A percentile compares a stretch with the other conserved stretches of the same genome.
Conservation (phyloP, 2,888 invertebrate genomes). For the Ennomos quercinarius region DNA sequence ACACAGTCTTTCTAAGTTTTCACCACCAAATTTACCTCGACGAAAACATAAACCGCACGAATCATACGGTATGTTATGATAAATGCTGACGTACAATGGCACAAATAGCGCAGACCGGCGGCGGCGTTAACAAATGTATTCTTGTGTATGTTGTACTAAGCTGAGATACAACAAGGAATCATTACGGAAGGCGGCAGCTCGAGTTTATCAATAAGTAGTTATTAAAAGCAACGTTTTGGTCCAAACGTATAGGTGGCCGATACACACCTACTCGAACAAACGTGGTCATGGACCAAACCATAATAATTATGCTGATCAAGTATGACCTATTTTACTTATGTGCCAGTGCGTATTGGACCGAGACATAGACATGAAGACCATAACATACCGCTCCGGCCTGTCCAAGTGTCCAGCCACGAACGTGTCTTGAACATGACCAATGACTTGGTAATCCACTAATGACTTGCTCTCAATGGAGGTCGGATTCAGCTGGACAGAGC, state of each 20-base stretch:
- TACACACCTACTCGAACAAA: too few relatives aligned
- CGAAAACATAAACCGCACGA: constrained; percentile 1
- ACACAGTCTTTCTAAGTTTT: constrained; percentile 6
- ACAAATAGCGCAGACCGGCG: constrained; percentile 3
- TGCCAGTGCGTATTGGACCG: too few relatives aligned
- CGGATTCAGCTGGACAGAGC: constrained; percentile 7
- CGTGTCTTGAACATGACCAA: too few relatives aligned
- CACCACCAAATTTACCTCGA: constrained; percentile 4
- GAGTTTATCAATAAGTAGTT: not conserved
- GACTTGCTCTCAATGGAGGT: constrained; percentile 5
- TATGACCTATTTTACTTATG: too few relatives aligned
- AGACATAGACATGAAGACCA: too few relatives aligned
- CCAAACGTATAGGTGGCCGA: too few relatives aligned
- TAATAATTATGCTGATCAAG: too few relatives aligned
- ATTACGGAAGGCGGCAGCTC: not conserved
- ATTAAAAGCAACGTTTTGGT: too few relatives aligned
- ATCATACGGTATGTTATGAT: constrained; percentile 16
- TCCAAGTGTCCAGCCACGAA: too few relatives aligned
- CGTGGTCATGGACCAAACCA: too few relatives aligned
- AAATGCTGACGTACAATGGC: constrained; percentile 19
- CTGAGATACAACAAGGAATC: not conserved
- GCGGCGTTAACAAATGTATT: not conserved
- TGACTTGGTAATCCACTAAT: not conserved
- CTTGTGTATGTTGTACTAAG: constrained; percentile 10
- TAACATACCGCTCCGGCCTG: too few relatives aligned